Conservation (phyloP, 2,113 vertebrate species). For the Antechinus flavipes region DNA sequence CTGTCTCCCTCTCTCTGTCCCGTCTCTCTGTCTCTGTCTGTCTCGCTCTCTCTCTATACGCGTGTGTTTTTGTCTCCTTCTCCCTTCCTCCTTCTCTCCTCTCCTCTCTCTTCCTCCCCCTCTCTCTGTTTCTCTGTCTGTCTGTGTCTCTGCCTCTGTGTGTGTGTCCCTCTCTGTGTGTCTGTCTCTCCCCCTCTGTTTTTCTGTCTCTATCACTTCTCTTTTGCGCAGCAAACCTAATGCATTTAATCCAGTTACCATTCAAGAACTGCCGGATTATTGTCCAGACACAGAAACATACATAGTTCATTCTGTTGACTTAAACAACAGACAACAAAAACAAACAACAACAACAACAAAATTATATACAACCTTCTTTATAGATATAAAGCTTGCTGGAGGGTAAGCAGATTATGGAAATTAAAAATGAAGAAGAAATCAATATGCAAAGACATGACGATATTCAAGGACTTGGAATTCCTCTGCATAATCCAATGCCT, state of each 20-base stretch:
- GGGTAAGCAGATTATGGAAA: not conserved
- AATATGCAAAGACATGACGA: not conserved
- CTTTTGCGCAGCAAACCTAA: not conserved
- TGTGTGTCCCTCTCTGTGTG: no score
- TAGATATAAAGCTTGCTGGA: not conserved
- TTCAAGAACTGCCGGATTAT: not conserved
- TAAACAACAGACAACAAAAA: no score
- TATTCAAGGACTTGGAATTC: not conserved
- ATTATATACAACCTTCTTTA: not conserved
- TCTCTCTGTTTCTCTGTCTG: no score
- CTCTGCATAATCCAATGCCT: not conserved
- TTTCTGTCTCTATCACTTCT: no score
- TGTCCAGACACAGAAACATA: not conserved
- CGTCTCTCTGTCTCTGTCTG: not conserved
- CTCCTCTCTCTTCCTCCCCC: no score
- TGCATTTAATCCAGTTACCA: not conserved
- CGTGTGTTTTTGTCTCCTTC: no score
- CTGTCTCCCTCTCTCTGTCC: conserved; percentile 54
- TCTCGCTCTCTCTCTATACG: no score
- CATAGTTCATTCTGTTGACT: not conserved
- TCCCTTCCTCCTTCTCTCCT: no score
- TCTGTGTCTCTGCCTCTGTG: no score
- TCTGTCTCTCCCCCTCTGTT: no score
- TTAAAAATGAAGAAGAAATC: not conserved
- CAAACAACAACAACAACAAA: no score